Percentiles rank a stretch among this genome's conserved stretches.
Evolutionary conservation across 2,888 invertebrate genomes (phyloP).

Genomic region (Halictus quadricinctus): DNA sequence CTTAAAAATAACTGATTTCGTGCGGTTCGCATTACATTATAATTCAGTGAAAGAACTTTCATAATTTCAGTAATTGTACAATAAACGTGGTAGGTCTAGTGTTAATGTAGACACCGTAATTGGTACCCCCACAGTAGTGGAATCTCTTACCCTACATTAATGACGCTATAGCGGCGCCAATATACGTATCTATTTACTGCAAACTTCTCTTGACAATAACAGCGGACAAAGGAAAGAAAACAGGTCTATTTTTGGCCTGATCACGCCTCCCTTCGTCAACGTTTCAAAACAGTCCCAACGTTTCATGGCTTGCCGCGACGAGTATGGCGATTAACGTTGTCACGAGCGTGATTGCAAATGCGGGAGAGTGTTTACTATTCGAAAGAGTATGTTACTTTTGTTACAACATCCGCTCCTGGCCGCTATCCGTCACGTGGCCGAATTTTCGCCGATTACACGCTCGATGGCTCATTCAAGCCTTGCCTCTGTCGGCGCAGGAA

Average conservation of each 20-base stretch:
- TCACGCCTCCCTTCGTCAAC: neutral
- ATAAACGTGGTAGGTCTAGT: too few relatives aligned
- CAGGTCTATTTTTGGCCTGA: neutral
- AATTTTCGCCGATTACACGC: slow-evolving; percentile 32
- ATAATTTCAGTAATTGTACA: too few relatives aligned
- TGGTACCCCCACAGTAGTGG: too few relatives aligned
- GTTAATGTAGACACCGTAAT: too few relatives aligned
- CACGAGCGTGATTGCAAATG: neutral
- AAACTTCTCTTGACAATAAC: neutral
- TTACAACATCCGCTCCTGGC: neutral
- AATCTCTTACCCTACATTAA: too few relatives aligned
- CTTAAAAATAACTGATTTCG: too few relatives aligned
- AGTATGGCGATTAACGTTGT: neutral
- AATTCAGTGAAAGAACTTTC: too few relatives aligned
- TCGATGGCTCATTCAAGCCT: slow-evolving; percentile 40
- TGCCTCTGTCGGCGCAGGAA: neutral
- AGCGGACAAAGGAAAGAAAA: neutral
- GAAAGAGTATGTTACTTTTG: neutral
- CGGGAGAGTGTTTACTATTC: neutral
- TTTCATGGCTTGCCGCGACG: neutral
- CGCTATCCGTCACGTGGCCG: slow-evolving; percentile 40
- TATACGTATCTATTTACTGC: too few relatives aligned
- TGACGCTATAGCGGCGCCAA: too few relatives aligned
- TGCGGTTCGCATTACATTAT: too few relatives aligned
- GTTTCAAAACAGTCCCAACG: neutral